Conservation (phyloP, 2,113 vertebrate species). For the Anseranas semipalmata region DNA sequence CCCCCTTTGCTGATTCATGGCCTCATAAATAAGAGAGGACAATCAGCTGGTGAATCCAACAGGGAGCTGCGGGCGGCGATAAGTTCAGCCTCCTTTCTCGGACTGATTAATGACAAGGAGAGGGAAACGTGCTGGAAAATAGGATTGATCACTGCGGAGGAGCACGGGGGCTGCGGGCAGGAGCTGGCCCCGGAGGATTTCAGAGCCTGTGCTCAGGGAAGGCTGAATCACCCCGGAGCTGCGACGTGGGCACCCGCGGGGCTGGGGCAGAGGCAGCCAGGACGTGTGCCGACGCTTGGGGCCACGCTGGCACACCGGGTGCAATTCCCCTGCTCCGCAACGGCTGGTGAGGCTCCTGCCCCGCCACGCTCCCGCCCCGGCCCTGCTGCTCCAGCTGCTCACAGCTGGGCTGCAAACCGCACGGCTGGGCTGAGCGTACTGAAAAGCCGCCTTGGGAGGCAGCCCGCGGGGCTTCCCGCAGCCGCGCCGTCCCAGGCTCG, state of each 20-base stretch:
- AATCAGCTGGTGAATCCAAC: not conserved
- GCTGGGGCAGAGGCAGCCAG: not conserved
- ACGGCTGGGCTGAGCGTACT: not conserved
- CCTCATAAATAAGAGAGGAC: not conserved
- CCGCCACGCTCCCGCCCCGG: not conserved
- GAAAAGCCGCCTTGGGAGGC: not conserved
- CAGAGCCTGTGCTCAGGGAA: not conserved
- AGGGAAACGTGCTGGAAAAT: not conserved
- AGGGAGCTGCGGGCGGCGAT: not conserved
- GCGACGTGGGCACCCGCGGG: not conserved
- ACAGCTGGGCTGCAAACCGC: constrained; percentile 23
- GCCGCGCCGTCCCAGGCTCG: not conserved
- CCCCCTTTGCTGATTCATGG: not conserved
- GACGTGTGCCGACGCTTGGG: not conserved
- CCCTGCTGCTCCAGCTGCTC: not conserved
- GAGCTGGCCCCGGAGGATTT: not conserved
- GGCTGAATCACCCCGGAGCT: not conserved
- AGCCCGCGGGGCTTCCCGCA: not conserved
- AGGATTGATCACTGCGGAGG: constrained; percentile 27
- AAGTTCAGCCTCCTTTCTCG: not conserved
- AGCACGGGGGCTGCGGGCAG: not conserved
- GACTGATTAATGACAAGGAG: not conserved
- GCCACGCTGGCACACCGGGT: not conserved
- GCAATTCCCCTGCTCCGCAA: not conserved
- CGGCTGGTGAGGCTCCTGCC: not conserved